Evolutionary conservation across 2,113 vertebrate genomes (phyloP), one percentile per base, ranked within the genome.

Genomic region (Ochotona princeps): DNA sequence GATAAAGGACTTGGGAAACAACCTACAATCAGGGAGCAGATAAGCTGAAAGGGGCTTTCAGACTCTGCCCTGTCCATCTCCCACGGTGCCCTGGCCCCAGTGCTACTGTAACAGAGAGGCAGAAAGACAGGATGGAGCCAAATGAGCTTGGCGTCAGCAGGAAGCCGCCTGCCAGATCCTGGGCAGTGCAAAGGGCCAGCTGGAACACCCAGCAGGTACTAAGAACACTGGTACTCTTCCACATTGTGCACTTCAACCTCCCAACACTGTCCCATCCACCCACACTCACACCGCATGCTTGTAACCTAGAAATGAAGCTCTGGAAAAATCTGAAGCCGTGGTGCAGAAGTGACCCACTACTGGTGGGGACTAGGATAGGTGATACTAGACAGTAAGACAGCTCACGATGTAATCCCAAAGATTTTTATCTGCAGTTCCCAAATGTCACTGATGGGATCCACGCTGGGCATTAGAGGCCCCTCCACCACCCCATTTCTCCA

Each of bases 1-100:
- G 35, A 0, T 7, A 18, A 14, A 25, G 30, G 0, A 8, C 30
- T 0, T 30, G 1, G 25, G n/a, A 54, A 18, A 67, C 2, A 76
- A 28, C 20, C 8, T 74, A 11, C n/a, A 49, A 57, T 26, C 18
- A 15, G 57, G 1, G 0, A 60, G 8, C 44, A 28, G 17, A 30
- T 4, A n/a, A 32, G 1, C 32, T 87, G 51, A 11, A 47, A 74
- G 81, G 11, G 32, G 20, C 18, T 35, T 67, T n/a, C 35, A 23
- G 23, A 20, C 11, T 23, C 0, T 30, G 18, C 18, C 26, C 11
- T 18, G 10, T 32, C 35, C n/a, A 11, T 35, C 18, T 15, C 9
- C 51, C 11, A 2, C 14, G 5, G 11, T 51, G 13, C 51, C 61
- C 32, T 30, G 63, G 12, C 35, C 67, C 74, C 54, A 30, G 15